phyloP scores from a whole-genome alignment of 2,888 invertebrate species.

The Halictus quadricinctus region DNA sequence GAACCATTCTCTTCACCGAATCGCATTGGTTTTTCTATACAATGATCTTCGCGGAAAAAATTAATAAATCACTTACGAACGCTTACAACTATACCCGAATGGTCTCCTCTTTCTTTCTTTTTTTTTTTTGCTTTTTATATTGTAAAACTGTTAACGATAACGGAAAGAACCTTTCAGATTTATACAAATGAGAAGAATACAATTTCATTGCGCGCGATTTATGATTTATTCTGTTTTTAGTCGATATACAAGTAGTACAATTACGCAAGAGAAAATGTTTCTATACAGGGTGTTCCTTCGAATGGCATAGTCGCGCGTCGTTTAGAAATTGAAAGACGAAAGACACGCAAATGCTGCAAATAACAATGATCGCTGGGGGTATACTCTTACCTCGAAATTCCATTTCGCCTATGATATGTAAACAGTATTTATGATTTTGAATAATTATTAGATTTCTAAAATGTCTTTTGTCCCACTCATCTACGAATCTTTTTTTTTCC shows the following conservation, averaged over 20 bases:
- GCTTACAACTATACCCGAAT: conserved; percentile 44
- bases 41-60: conserved; percentile 29
- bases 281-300: not conserved
- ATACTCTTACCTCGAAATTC: not conserved
- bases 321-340: not conserved
- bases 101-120: not conserved
- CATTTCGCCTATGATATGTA: not conserved
- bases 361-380: not conserved
- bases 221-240: conserved; percentile 6
- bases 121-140: not conserved
- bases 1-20: conserved; percentile 35
- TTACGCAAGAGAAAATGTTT: conserved; percentile 16
- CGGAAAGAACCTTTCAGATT: not conserved
- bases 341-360: conserved; percentile 8
- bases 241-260: conserved; percentile 4
- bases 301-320: not conserved
- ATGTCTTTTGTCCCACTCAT: not conserved
- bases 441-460: not conserved
- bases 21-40: conserved; percentile 37
- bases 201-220: conserved; percentile 15
- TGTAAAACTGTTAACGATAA: conserved; percentile 8
- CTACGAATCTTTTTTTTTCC: not conserved
- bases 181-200: not conserved
- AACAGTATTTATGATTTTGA: conserved; percentile 7
- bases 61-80: conserved; percentile 30